Base-by-base conservation (phyloP, 2,888 invertebrate genomes). In the Lamellibrachia columna region DNA sequence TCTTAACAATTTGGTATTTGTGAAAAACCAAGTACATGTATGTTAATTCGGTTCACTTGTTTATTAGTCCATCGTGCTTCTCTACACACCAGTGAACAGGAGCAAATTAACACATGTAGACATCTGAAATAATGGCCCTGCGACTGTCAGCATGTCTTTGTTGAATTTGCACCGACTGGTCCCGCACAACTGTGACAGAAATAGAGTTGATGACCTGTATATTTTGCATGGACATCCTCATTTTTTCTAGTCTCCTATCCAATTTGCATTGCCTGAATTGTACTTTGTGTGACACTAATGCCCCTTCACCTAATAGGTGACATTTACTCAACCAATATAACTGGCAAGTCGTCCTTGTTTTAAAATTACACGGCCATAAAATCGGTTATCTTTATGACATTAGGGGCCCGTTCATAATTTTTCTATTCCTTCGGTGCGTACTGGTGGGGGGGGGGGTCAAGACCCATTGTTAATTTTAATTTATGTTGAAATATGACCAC, bases 311-410 rank as follows among this genome's bases (percentile, higher is more conserved):
- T 75, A 22, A 15, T 15, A 15, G 3, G 15, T 4, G 60, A 60
- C 22, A 75, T 75, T 75, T 15, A 75, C 75, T 75, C 2, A 75
- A 75, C 22, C 75, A 15, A 60, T 60, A 60, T 60, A 60, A 60
- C 60, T 4, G 15, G 15, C 60, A 60, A 11, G 60, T 22, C 60
- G 11, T 60, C 60, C 22, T 11, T 75, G 75, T 75, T 75, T 75
- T 75, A 75, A 2, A 75, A 4, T 11, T 75, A 22, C 22, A 0
- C 75, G n/a, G 75, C 11, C 6, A 75, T 75, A 22, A 22, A 6
- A 75, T 75, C n/a, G n/a, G 75, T n/a, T 75, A 75, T 75, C 75
- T 15, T 75, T 75, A 75, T 75, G 75, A 75, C 75, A 75, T 75
- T 75, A 22, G 40, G 40, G 40, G 40, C 40, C 40, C 40, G 40